Percentiles rank a stretch among this genome's conserved stretches.
These are phyloP conservation scores for Agapostemon virescens DNA, from an alignment of 2,888 invertebrate species.

Conservation along the genomic window DNA sequence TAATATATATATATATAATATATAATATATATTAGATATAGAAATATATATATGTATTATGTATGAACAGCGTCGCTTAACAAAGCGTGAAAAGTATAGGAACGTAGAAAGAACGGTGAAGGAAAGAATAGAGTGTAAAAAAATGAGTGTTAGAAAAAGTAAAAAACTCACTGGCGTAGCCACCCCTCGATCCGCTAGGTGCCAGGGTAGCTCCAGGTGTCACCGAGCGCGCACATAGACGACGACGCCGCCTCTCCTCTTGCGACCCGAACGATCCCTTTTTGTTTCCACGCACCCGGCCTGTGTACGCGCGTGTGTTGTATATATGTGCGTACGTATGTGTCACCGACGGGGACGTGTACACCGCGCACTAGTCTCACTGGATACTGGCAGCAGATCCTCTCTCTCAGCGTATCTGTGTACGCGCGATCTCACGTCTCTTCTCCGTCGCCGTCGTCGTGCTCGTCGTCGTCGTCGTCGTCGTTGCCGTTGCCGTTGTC, in stretches of 20 bases:
- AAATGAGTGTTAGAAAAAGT: constrained; percentile 12
- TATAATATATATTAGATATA: too few relatives aligned
- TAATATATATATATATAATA: too few relatives aligned
- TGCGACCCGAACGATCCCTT: constrained; percentile 6
- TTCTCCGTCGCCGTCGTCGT: not conserved
- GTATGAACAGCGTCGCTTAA: too few relatives aligned
- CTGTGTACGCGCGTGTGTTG: too few relatives aligned
- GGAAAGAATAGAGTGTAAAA: too few relatives aligned
- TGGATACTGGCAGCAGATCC: constrained; percentile 19
- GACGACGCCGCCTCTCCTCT: constrained; percentile 48
- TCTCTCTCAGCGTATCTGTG: constrained; percentile 17
- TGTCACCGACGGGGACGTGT: constrained; percentile 38
- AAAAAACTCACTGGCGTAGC: constrained; percentile 58
- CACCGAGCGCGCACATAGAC: constrained; percentile 72
- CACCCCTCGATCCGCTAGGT: constrained; percentile 72
- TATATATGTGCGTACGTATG: too few relatives aligned
- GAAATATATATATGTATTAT: too few relatives aligned
- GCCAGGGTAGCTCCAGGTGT: constrained; percentile 72
- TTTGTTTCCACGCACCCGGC: constrained; percentile 22
- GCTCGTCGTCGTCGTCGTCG: constrained; percentile 8
- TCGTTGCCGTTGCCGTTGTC: not conserved
- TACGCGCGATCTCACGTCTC: constrained; percentile 36
- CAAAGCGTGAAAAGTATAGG: too few relatives aligned
- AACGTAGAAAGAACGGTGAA: too few relatives aligned
- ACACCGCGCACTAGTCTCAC: constrained; percentile 46